Evolutionary conservation across 2,113 vertebrate genomes (phyloP), one percentile per base, ranked within the genome.

Genomic region (Oncorhynchus kisutch): DNA sequence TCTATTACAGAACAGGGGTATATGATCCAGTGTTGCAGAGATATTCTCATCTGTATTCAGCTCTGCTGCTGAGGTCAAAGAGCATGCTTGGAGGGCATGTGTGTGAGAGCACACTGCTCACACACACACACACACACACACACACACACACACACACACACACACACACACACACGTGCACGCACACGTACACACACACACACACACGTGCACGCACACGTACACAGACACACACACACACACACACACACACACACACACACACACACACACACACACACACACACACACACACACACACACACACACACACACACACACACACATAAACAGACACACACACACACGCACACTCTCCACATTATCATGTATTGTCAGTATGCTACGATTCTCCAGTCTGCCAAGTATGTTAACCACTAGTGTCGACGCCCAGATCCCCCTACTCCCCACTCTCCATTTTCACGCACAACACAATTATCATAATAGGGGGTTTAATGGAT

Each of bases 401-500:
- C 51, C 14, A 54, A 18, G 51, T 54, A 54, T 54, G 51, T 18
- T 54, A 54, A 54, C n/a, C 13, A 68, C 67, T 3, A 59, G 54
- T 60, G 25, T 11, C 27, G 39, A 25, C 27, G 5, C 54, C 71
- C 16, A 68, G 31, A n/a, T 39, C 25, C 62, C 16, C 27, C 66
- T 31, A 14, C 66, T 31, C 34, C 31, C 14, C 67, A 31, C 3
- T 49, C 74, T 69, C 49, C 13, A 75, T 25, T 70, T 71, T 69
- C n/a, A 39, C 13, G 2, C 39, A 70, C 24, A 70, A 57, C 67
- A 74, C 34, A 72, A 77, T 76, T 60, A 70, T 60, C 77, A 77
- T 74, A 67, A 78, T 67, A 74, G 48, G 29, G 16, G 62, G 34
- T 66, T 67, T 75, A 75, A 77, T 81, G 22, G 60, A 71, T 69